Conservation (phyloP, 2,113 vertebrate genomes). For the Varanus komodoensis region DNA sequence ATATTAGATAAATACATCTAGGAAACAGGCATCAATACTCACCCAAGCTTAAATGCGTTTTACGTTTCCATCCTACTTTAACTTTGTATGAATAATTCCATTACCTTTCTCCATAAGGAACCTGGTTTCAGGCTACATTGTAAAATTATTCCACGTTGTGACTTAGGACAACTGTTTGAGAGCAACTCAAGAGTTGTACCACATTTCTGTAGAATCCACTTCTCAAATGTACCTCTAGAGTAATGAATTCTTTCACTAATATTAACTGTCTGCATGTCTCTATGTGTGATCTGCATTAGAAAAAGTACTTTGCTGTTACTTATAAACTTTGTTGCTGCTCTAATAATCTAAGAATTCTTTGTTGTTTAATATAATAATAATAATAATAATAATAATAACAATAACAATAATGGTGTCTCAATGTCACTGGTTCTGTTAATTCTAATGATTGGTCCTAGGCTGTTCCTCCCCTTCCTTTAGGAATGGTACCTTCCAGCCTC, state of each 20-base stretch:
- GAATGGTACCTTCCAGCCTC: constrained; percentile 99
- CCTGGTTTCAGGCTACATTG: constrained; percentile 40
- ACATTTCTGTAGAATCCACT: constrained; percentile 51
- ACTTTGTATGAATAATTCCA: constrained; percentile 70
- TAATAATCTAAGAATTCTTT: constrained; percentile 85
- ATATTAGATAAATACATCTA: too few species aligned
- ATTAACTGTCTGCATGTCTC: constrained; percentile 76
- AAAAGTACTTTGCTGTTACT: constrained; percentile 74
- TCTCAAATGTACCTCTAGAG: constrained; percentile 54
- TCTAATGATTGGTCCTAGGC: constrained; percentile 99
- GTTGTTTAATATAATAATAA: constrained; percentile 83
- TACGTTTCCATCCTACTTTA: too few species aligned
- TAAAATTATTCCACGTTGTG: constrained; percentile 40
- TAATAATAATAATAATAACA: constrained; percentile 56
- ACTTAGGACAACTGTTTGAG: constrained; percentile 60
- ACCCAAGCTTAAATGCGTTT: too few species aligned
- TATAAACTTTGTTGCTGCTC: constrained; percentile 75
- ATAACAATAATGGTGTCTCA: constrained; percentile 79
- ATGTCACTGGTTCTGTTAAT: constrained; percentile 94
- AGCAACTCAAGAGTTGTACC: constrained; percentile 76
- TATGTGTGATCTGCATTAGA: constrained; percentile 71
- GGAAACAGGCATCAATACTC: too few species aligned
- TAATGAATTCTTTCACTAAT: constrained; percentile 77
- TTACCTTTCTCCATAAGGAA: constrained; percentile 47
- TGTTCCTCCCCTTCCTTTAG: constrained; percentile 99